Conservation (phyloP, 2,113 vertebrate species). For the Carlito syrichta region DNA sequence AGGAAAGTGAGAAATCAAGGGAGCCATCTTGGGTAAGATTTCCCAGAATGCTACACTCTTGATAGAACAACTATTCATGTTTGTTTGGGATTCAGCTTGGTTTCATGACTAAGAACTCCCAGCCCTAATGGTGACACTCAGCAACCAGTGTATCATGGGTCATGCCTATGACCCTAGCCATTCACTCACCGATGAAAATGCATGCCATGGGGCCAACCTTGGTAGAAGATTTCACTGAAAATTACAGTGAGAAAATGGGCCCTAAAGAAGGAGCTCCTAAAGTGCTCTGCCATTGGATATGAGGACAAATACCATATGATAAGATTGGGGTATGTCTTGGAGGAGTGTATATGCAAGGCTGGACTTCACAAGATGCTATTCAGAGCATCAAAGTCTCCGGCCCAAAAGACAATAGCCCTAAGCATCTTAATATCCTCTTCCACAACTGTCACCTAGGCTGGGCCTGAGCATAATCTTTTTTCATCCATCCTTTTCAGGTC, state of each 20-base stretch:
- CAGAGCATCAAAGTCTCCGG: neutral
- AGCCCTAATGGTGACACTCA: neutral
- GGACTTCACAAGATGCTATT: neutral
- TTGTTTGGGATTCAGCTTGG: neutral
- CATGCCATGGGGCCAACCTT: neutral
- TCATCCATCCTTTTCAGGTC: neutral
- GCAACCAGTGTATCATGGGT: neutral
- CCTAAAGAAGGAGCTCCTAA: neutral
- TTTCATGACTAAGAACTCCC: neutral
- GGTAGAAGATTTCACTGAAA: neutral
- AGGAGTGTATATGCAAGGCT: rapidly evolving
- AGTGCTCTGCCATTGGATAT: rapidly evolving
- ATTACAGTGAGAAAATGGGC: neutral
- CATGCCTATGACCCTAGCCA: neutral
- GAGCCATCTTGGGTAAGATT: neutral
- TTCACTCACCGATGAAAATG: neutral
- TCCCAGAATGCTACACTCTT: neutral
- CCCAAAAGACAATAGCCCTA: neutral
- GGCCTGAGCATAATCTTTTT: neutral
- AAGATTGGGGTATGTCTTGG: neutral
- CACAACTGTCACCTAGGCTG: neutral
- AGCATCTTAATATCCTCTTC: neutral
- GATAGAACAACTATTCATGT: neutral
- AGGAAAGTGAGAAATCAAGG: too few relatives aligned
- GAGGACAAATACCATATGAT: neutral